A percentile compares a stretch with the other conserved stretches of the same genome.
Conservation (phyloP, 2,888 invertebrate species). For the Andrena haemorrhoa region DNA sequence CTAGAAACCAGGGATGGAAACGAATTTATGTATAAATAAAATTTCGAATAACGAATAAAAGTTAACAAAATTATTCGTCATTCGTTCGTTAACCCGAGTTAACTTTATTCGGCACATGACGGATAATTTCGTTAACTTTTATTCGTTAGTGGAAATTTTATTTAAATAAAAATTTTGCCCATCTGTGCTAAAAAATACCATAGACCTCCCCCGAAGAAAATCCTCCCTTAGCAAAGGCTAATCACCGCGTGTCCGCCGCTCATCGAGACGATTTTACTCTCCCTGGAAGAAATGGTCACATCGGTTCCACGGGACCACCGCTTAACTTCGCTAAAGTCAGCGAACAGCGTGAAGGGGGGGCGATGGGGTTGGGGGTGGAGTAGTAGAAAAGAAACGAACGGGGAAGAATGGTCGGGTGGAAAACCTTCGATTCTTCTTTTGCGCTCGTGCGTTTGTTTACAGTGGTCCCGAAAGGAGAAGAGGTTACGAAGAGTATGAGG, state of each 20-base stretch:
- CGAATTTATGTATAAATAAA: no score
- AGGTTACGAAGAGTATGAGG: slow-evolving; percentile 24
- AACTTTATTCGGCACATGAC: no score
- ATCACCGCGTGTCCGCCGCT: not conserved
- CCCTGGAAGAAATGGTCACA: slow-evolving; percentile 37
- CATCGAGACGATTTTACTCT: slow-evolving; percentile 52
- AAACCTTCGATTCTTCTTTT: slow-evolving; percentile 69
- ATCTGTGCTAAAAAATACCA: not conserved
- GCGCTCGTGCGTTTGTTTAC: slow-evolving; percentile 72
- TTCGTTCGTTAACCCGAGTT: no score
- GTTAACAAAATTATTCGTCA: no score
- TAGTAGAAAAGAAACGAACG: not conserved
- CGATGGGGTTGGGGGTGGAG: not conserved
- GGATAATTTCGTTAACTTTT: no score
- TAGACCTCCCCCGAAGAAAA: not conserved
- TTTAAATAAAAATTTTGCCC: no score
- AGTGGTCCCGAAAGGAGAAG: slow-evolving; percentile 61
- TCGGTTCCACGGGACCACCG: slow-evolving; percentile 42
- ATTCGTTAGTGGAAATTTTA: no score
- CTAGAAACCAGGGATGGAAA: no score
- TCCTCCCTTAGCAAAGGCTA: not conserved
- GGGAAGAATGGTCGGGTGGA: slow-evolving; percentile 27
- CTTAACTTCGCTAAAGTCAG: slow-evolving; percentile 61
- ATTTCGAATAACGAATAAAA: no score
- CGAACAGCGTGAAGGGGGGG: slow-evolving; percentile 9